Conservation (phyloP, 2,797 vertebrate genomes). For the Toxotes lorentzi region DNA sequence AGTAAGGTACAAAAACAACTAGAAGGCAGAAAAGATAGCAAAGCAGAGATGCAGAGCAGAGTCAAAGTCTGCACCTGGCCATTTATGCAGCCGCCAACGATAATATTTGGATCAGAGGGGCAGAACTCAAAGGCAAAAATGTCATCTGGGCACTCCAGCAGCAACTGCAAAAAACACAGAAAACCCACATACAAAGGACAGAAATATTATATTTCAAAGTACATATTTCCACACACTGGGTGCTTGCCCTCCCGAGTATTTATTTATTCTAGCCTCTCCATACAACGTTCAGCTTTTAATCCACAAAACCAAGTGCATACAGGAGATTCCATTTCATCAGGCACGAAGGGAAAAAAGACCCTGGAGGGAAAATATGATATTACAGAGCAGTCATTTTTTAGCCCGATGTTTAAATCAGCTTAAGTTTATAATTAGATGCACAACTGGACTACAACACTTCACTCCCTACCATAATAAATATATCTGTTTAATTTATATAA, state of each 20-base stretch:
- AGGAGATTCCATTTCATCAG: slow-evolving; percentile 43
- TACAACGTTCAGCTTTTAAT: slow-evolving; percentile 52
- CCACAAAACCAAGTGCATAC: slow-evolving; percentile 43
- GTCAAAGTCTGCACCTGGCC: slow-evolving; percentile 89
- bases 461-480: slow-evolving; percentile 12
- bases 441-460: slow-evolving; percentile 6
- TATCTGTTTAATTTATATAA: slow-evolving; percentile 20
- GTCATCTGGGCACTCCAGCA: slow-evolving; percentile 91
- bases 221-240: slow-evolving; percentile 42
- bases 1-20: slow-evolving; percentile 2
- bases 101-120: slow-evolving; percentile 91
- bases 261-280: slow-evolving; percentile 54
- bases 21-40: background rate
- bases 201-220: slow-evolving; percentile 65
- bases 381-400: slow-evolving; percentile 38
- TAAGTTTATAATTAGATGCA: slow-evolving; percentile 34
- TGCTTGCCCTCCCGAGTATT: slow-evolving; percentile 39
- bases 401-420: slow-evolving; percentile 30
- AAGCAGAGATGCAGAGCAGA: slow-evolving; percentile 28
- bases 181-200: slow-evolving; percentile 45
- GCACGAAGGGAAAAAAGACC: slow-evolving; percentile 6
- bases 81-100: slow-evolving; percentile 92
- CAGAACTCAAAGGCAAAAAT: slow-evolving; percentile 93
- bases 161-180: slow-evolving; percentile 85
- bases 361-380: slow-evolving; percentile 16